Conservation (phyloP, 2,113 vertebrate species). For the Gadus macrocephalus region DNA sequence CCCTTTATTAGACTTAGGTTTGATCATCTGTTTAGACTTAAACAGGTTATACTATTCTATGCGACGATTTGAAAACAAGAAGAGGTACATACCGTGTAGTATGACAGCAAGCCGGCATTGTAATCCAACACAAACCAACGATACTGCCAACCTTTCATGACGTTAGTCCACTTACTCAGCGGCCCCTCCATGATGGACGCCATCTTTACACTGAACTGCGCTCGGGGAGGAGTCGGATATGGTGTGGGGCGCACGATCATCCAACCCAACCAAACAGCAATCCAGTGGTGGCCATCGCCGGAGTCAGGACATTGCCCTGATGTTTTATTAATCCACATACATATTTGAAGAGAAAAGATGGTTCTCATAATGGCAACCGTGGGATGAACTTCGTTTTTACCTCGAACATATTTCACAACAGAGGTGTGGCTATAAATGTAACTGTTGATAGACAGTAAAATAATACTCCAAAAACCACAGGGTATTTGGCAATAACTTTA, state of each 20-base stretch:
- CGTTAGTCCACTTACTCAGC: conserved; percentile 98
- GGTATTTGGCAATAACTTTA: conserved; percentile 69
- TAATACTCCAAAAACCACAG: conserved; percentile 1
- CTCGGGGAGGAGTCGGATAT: conserved; percentile 61
- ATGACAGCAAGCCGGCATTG: conserved; percentile 92
- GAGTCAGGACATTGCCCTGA: too few species aligned
- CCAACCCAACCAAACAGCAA: not conserved
- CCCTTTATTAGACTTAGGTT: conserved; percentile 23
- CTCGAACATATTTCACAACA: too few species aligned
- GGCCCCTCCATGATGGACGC: conserved; percentile 98
- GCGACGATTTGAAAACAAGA: not conserved
- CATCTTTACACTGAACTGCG: conserved; percentile 82
- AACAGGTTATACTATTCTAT: accelerated
- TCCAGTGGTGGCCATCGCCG: too few species aligned
- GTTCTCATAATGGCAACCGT: too few species aligned
- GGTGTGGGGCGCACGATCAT: conserved; percentile 2
- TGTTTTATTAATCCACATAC: too few species aligned
- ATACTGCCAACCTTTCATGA: conserved; percentile 99
- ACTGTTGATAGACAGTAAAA: conserved; percentile 1
- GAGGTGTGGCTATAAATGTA: not conserved
- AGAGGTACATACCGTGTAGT: conserved; percentile 87
- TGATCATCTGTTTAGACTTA: conserved; percentile 20
- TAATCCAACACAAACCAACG: conserved; percentile 98
- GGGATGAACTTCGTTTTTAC: too few species aligned
- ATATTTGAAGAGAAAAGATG: too few species aligned